phyloP scores from a whole-genome alignment of 2,797 vertebrate genomes.

The Phataginus tetradactyla region DNA sequence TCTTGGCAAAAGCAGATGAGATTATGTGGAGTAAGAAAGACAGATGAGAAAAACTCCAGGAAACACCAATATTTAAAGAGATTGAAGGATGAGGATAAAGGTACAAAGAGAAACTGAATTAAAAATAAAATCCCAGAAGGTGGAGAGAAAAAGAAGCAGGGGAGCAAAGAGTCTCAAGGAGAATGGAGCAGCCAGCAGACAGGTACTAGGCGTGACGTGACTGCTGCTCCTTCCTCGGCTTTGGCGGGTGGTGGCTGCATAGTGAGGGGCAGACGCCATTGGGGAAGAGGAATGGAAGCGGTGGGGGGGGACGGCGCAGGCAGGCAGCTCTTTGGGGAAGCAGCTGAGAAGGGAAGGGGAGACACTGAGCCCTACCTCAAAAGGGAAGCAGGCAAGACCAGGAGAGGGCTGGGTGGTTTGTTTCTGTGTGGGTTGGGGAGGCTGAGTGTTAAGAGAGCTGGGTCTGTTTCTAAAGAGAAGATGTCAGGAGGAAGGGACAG shows the following conservation, averaged over 20 bases:
- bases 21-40: background rate
- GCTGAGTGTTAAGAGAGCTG: background rate
- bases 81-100: background rate
- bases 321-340: background rate
- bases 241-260: background rate
- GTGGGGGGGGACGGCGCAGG: too few relatives aligned
- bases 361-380: background rate
- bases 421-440: background rate
- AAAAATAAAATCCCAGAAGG: background rate
- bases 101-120: background rate
- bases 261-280: background rate
- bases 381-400: background rate
- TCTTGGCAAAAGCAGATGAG: background rate
- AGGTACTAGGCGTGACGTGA: background rate
- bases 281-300: background rate
- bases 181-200: background rate
- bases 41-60: background rate
- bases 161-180: background rate
- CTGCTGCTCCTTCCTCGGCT: background rate
- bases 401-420: background rate
- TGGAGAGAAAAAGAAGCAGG: background rate
- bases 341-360: background rate
- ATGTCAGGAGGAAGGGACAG: background rate
- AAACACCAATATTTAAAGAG: background rate
- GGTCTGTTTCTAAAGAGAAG: background rate